phyloP scores from a whole-genome alignment of 2,797 vertebrate genomes.

The Labeo calbasu region DNA sequence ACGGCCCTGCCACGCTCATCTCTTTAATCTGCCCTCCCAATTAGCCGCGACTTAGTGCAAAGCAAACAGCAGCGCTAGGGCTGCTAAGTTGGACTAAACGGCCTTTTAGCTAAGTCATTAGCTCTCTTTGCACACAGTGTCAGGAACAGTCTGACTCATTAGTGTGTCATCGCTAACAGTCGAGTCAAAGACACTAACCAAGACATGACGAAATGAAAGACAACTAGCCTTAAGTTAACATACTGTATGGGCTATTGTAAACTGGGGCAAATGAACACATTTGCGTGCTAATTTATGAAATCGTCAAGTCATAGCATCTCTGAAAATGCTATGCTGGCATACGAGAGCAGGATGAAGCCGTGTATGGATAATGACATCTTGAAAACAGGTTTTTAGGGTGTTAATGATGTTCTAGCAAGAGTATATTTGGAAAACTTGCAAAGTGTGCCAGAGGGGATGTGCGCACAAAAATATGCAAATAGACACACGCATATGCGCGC shows the following conservation, averaged over 20 bases:
- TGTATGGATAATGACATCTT: constrained; percentile 27
- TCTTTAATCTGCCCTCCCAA: constrained; percentile 51
- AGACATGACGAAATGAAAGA: background rate
- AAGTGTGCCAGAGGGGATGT: constrained; percentile 28
- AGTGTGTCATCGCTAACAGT: constrained; percentile 43
- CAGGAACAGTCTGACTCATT: constrained; percentile 52
- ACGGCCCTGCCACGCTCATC: constrained; percentile 26
- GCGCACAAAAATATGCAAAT: constrained; percentile 47
- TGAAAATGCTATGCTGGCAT: background rate
- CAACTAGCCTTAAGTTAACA: background rate
- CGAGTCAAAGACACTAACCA: constrained; percentile 45
- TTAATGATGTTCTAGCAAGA: constrained; percentile 45
- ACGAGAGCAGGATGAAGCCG: background rate
- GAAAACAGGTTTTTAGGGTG: constrained; percentile 42
- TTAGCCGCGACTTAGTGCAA: constrained; percentile 43
- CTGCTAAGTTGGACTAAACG: constrained; percentile 54
- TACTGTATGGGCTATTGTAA: background rate
- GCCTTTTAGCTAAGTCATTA: constrained; percentile 58
- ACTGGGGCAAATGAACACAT: background rate
- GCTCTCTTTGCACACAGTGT: constrained; percentile 38
- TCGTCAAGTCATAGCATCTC: constrained; percentile 11
- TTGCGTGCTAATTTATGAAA: constrained; percentile 15
- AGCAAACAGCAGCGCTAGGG: constrained; percentile 31
- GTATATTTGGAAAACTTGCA: constrained; percentile 45
- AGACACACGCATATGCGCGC: constrained; percentile 35